Evolutionary conservation across 2,797 vertebrate species (phyloP).

Genomic region (Phyllotis vaccarum): DNA sequence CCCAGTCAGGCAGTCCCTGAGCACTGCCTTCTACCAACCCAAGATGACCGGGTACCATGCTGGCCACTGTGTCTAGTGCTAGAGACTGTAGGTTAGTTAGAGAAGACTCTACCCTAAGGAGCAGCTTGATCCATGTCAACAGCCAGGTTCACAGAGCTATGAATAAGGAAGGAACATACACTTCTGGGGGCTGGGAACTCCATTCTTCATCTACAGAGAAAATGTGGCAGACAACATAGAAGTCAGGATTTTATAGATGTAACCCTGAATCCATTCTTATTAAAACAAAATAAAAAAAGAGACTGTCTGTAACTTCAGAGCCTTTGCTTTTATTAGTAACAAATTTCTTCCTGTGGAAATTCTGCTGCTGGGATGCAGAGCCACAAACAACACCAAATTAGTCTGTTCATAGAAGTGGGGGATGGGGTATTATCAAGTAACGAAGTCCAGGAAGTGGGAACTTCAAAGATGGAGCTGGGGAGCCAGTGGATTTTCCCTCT

Average conservation of each 20-base stretch:
- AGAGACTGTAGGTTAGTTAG: background rate
- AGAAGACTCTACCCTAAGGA: background rate
- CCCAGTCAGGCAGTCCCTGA: background rate
- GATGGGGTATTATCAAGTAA: background rate
- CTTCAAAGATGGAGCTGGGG: background rate
- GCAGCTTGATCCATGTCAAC: background rate
- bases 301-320: slow-evolving; percentile 59
- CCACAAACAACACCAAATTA: slow-evolving; percentile 55
- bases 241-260: background rate
- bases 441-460: background rate
- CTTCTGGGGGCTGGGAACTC: background rate
- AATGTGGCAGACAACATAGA: background rate
- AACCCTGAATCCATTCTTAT: slow-evolving; percentile 58
- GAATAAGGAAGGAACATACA: fast-evolving
- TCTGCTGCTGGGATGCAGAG: slow-evolving; percentile 17
- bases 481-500: background rate
- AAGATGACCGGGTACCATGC: background rate
- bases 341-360: slow-evolving; percentile 56
- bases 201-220: background rate
- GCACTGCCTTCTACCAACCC: background rate
- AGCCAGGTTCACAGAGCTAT: background rate
- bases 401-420: background rate
- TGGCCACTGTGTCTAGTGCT: background rate
- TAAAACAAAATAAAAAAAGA: slow-evolving; percentile 51
- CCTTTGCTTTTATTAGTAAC: slow-evolving; percentile 66